Conservation (phyloP, 2,888 invertebrate species). For the Phoenoteleia sp. region DNA sequence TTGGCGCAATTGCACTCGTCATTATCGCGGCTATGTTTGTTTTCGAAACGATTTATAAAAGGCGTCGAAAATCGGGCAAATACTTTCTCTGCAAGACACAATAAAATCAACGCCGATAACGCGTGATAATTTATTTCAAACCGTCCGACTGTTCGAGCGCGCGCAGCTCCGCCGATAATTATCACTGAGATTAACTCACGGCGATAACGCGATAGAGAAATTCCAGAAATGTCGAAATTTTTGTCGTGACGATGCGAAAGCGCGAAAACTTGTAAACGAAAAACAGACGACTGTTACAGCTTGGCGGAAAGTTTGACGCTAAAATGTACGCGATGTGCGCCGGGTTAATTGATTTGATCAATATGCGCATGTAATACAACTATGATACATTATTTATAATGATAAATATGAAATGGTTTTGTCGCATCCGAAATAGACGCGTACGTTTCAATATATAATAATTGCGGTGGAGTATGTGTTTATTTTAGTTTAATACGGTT, state of each 20-base stretch:
- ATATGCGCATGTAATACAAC: conserved; percentile 12
- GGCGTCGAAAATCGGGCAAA: conserved; percentile 20
- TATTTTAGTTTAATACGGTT: conserved; percentile 3
- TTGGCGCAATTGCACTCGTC: background rate
- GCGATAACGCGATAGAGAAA: conserved; percentile 23
- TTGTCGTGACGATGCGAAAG: too few species aligned
- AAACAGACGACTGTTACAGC: too few species aligned
- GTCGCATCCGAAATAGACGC: background rate
- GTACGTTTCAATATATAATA: conserved; percentile 12
- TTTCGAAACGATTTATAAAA: conserved; percentile 12
- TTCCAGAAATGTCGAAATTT: conserved; percentile 15
- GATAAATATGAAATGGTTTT: conserved; percentile 13
- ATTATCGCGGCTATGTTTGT: conserved; percentile 24
- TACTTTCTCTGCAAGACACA: conserved; percentile 19
- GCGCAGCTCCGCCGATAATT: conserved; percentile 29
- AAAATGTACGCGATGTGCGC: background rate
- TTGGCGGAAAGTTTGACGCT: too few species aligned
- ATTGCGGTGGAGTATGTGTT: background rate
- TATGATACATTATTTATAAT: conserved; percentile 37
- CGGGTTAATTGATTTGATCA: conserved; percentile 9
- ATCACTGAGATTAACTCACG: conserved; percentile 36
- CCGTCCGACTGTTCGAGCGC: conserved; percentile 3
- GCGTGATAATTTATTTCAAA: conserved; percentile 50
- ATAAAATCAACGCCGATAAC: conserved; percentile 49
- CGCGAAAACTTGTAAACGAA: too few species aligned